Evolutionary conservation across 2,797 vertebrate species (phyloP).

Genomic region (Sebastolobus alascanus): DNA sequence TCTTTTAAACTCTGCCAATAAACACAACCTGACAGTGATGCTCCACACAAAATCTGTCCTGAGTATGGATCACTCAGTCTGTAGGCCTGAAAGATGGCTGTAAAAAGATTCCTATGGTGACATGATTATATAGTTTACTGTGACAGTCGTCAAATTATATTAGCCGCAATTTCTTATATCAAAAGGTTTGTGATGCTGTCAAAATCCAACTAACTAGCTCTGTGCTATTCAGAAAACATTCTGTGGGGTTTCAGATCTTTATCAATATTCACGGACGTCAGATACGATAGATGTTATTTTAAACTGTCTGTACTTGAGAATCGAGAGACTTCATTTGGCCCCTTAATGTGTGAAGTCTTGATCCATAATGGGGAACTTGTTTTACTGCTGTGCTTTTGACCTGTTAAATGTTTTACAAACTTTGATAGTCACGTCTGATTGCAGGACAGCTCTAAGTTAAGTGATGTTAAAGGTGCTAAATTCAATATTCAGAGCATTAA

Average conservation of each 20-base stretch:
- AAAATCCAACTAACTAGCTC: background rate
- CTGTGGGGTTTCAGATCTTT: background rate
- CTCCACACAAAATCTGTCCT: background rate
- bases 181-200: background rate
- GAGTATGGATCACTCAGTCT: background rate
- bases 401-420: background rate
- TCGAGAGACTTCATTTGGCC: background rate
- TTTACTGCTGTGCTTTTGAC: background rate
- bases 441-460: background rate
- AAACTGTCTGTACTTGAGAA: background rate
- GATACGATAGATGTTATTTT: background rate
- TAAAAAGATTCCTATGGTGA: background rate
- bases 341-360: background rate
- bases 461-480: too few species aligned
- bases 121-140: background rate
- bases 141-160: background rate
- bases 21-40: slow-evolving; percentile 22
- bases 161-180: too few species aligned
- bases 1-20: slow-evolving; percentile 48
- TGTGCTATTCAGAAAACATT: background rate
- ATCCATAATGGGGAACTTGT: background rate
- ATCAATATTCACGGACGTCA: background rate
- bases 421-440: too few species aligned
- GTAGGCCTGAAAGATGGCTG: background rate
- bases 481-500: too few species aligned